These are phyloP conservation scores for Taurulus bubalis DNA, from an alignment of 2,113 vertebrate genomes.

Conservation along the genomic window DNA sequence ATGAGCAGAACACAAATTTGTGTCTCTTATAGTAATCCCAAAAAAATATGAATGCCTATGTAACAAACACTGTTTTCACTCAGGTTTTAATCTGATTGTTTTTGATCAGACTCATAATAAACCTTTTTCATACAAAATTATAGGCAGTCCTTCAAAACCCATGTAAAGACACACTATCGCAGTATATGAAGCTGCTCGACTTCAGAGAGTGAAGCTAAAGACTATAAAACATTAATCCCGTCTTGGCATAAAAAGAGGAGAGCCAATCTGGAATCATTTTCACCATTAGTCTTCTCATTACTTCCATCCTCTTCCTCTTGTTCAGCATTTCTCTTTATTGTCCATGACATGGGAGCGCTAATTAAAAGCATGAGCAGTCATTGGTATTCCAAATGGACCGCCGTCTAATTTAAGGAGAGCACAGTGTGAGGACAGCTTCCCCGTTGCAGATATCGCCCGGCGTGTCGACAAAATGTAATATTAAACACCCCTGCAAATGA, in stretches of 20 bases:
- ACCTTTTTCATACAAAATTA: no score
- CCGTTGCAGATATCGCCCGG: conserved; percentile 51
- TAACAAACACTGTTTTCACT: background rate
- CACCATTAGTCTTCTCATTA: conserved; percentile 76
- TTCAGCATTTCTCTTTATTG: conserved; percentile 76
- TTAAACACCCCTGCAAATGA: conserved; percentile 78
- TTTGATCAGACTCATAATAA: background rate
- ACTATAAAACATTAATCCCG: conserved; percentile 64
- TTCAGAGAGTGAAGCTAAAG: conserved; percentile 28
- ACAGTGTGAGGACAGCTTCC: conserved; percentile 49
- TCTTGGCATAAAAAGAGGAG: conserved; percentile 50
- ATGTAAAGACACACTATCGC: conserved; percentile 7
- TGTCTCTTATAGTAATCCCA: background rate
- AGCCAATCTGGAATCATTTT: conserved; percentile 72
- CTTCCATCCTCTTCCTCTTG: conserved; percentile 63
- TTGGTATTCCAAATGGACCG: conserved; percentile 72
- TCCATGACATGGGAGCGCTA: conserved; percentile 73
- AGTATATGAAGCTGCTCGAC: background rate
- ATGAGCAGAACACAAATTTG: background rate
- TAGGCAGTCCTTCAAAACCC: background rate
- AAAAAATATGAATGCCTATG: background rate
- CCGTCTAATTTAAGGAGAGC: conserved; percentile 65
- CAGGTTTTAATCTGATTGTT: background rate
- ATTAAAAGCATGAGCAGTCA: conserved; percentile 76
- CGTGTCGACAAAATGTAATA: conserved; percentile 76